Evolutionary conservation across 2,113 vertebrate genomes (phyloP), one percentile per base, ranked within the genome.

Genomic region (Uria lomvia): DNA sequence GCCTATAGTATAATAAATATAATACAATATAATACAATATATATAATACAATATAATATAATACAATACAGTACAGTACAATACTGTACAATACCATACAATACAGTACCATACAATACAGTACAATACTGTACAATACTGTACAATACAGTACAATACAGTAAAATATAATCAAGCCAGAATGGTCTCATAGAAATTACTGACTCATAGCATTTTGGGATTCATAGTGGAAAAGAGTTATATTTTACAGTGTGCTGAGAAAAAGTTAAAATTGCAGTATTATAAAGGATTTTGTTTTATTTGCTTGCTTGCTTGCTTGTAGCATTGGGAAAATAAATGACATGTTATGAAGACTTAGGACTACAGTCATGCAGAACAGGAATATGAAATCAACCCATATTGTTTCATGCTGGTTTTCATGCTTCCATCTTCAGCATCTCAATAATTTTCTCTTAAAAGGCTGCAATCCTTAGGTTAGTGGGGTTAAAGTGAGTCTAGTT

Each of bases 11-110:
- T 38, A 11, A 4, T 32, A 43, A 58, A 29, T 53, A 6, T 63
- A 19, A 45, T 30, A 40, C 10, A 23, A 34, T 26, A 16, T 1
- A 6, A 12, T 14, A 24, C 9, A 32, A n/a, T 8, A 22, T 6
- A 19, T 8, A 34, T 1, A 53, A 8, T 6, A 16, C 1, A 6
- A 12, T 14, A 24, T 9, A 32, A n/a, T 8, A 22, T 5, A 19
- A 62, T 8, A 34, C 0, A 53, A 8, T 6, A 16, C 1, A 5
- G 9, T 14, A 24, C 11, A 32, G n/a, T 8, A 22, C 7, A 19
- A 62, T 8, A 34, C 38, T 8, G 38, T 38, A 38, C 38, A 38
- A 38, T 38, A 38, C 38, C 8, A 8, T 38, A 38, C 38, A 38
- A 38, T 38, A 38, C 38, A 8, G 38, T 38, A 16, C 1, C 5